Percentiles rank a stretch among this genome's conserved stretches.
These are phyloP conservation scores for Clarias batrachus DNA, from an alignment of 2,113 vertebrate species.

Conservation along the genomic window DNA sequence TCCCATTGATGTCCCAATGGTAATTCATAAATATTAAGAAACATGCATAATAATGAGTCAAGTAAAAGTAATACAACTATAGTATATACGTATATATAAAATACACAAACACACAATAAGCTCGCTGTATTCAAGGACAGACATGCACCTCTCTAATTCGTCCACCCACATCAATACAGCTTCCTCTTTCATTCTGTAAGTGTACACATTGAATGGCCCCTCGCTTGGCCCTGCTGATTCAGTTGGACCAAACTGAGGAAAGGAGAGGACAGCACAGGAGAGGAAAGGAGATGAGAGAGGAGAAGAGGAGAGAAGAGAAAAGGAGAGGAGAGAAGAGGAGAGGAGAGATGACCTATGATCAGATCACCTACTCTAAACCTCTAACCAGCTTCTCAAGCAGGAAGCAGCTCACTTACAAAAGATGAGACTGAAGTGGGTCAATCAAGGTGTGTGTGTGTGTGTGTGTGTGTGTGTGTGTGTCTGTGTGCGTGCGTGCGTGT, in stretches of 20 bases:
- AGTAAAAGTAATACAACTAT: constrained; percentile 3
- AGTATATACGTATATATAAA: constrained; percentile 3
- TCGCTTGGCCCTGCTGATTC: not conserved
- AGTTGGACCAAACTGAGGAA: not conserved
- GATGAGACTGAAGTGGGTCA: constrained; percentile 50
- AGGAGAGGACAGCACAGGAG: not conserved
- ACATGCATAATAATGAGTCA: not conserved
- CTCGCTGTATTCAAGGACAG: constrained; percentile 17
- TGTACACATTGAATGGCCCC: constrained; percentile 14
- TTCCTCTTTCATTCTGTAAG: not conserved
- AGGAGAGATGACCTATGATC: constrained; percentile 8
- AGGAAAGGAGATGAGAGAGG: not conserved
- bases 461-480: constrained; percentile 20
- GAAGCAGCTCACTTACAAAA: constrained; percentile 41
- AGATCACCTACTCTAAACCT: constrained; percentile 37
- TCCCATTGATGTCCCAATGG: not conserved
- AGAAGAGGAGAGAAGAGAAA: not conserved
- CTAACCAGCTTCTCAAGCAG: constrained; percentile 26
- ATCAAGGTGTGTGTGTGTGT: constrained; percentile 18
- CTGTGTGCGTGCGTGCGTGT: constrained; percentile 3
- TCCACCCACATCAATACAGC: not conserved
- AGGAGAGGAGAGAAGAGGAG: not conserved
- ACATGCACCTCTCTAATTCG: constrained; percentile 23
- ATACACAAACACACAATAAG: constrained; percentile 8
- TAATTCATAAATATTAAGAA: constrained; percentile 29